phyloP scores from a whole-genome alignment of 2,113 vertebrate genomes.

The Chrysochloris asiatica region DNA sequence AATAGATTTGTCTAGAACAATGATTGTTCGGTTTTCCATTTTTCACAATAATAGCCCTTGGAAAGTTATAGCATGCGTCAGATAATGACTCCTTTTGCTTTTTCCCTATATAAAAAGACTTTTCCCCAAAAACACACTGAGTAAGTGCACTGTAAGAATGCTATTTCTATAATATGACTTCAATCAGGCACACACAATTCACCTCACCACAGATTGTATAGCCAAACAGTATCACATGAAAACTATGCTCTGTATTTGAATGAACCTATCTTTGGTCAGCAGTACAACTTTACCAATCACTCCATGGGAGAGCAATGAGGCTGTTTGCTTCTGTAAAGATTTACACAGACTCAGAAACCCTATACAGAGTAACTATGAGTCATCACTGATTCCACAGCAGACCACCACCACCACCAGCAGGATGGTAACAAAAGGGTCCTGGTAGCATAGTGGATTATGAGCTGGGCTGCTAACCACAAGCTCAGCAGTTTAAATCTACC shows the following conservation, averaged over 20 bases:
- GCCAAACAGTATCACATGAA: background rate
- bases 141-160: background rate
- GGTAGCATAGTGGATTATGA: too few relatives aligned
- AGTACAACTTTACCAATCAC: too few relatives aligned
- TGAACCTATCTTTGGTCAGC: background rate
- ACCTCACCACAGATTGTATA: background rate
- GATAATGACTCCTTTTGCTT: background rate
- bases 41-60: background rate
- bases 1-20: background rate
- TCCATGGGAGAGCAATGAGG: too few relatives aligned
- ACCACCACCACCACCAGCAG: too few relatives aligned
- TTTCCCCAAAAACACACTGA: slow-evolving; percentile 21
- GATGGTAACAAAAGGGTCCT: too few relatives aligned
- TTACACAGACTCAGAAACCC: too few relatives aligned
- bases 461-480: too few relatives aligned
- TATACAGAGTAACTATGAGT: too few relatives aligned
- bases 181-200: background rate
- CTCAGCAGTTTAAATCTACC: too few relatives aligned
- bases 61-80: background rate
- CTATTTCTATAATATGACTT: background rate
- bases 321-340: too few relatives aligned
- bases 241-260: background rate
- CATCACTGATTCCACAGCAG: too few relatives aligned
- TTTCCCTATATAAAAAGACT: background rate
- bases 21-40: background rate